Evolutionary conservation across 2,888 invertebrate genomes (phyloP), one percentile per base, ranked within the genome.

Genomic region (Cerastoderma edule): DNA sequence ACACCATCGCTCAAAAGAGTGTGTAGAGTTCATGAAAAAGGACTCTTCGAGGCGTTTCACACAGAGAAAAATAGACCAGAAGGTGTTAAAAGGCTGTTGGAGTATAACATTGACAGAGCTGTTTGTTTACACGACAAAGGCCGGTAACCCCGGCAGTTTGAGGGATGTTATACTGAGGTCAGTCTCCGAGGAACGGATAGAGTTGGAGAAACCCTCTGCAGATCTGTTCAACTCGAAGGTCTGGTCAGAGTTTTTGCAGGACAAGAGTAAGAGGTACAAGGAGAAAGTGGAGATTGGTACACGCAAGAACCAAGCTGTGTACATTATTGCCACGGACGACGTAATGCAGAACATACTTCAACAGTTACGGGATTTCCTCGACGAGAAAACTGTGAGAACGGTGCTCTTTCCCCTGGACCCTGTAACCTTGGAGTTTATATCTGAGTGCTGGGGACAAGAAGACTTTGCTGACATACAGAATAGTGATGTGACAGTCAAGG

Each of bases 271-370:
- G n/a, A 54, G 74, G 27, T 68, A 64, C 32, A 67, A 48, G 63
- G 75, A 80, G 6, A 77, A 69, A 56, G 67, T 74, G 16, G 80
- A 80, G 22, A 67, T 80, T 22, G 69, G 66, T 39, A 72, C 75
- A 6, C 66, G 69, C 44, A 77, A 80, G 30, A 60, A 39, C 19
- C 74, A 77, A 44, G 57, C 39, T 22, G 76, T 80, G 1, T 27
- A 67, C 16, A 67, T 80, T 22, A 60, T 80, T 0, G 77, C 77
- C 27, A 74, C 72, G 13, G 70, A 72, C 35, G 77, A 80, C 28
- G 60, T 75, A 1, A 73, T 75, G 30, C 75, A 72, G 19, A 75
- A 72, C 70, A 33, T 80, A 6, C 60, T 69, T 28, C 70, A 80
- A 56, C 69, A 75, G 27, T 50, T 80, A 0, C 69, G 64, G 48